Conservation (phyloP, 2,888 invertebrate genomes). For the Pterostichus niger region DNA sequence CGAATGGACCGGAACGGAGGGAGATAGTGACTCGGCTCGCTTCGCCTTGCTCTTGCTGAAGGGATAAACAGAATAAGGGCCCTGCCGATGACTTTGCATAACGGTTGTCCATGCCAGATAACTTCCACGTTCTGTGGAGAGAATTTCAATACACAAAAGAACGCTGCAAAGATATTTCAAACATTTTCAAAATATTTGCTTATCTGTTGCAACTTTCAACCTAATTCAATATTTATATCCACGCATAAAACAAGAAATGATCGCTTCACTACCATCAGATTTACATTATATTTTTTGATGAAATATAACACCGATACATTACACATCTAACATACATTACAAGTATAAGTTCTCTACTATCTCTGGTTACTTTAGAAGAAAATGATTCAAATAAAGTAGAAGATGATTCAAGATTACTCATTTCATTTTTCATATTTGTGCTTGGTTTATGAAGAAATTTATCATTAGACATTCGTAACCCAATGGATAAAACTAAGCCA, state of each 20-base stretch:
- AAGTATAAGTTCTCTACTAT: too few relatives aligned
- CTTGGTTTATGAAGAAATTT: too few relatives aligned
- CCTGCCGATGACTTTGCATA: constrained; percentile 55
- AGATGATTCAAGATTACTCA: too few relatives aligned
- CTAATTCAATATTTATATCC: not conserved
- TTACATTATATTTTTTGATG: too few relatives aligned
- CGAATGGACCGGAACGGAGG: constrained; percentile 61
- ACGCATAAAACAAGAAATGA: not conserved
- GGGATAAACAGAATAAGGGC: constrained; percentile 63
- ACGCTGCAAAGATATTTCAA: not conserved
- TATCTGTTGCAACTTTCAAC: not conserved
- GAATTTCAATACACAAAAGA: constrained; percentile 13
- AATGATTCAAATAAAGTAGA: too few relatives aligned
- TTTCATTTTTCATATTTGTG: too few relatives aligned
- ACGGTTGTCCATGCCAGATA: constrained; percentile 17
- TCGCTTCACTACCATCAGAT: too few relatives aligned
- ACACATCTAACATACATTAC: too few relatives aligned
- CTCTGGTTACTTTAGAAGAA: too few relatives aligned
- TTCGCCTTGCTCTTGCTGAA: constrained; percentile 3
- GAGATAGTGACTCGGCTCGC: constrained; percentile 28
- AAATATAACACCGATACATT: too few relatives aligned
- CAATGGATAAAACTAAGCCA: too few relatives aligned
- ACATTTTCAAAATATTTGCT: constrained; percentile 3
- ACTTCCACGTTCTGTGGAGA: not conserved
- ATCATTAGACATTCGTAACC: too few relatives aligned